Evolutionary conservation across 2,797 vertebrate species (phyloP), one percentile per base, ranked within the genome.

Genomic region (Macroramphosus scolopax): DNA sequence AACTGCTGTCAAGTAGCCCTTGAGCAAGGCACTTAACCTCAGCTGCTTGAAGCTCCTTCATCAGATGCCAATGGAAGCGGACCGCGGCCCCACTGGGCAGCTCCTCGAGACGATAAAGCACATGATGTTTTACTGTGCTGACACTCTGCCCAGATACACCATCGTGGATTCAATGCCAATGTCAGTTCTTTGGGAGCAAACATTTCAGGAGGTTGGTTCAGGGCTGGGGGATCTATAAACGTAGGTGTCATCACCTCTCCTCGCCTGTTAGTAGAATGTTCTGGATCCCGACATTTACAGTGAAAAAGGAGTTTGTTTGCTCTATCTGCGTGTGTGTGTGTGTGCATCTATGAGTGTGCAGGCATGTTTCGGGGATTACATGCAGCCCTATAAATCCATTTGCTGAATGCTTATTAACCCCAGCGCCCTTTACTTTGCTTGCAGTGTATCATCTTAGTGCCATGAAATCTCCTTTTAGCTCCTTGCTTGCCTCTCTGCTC

Each of bases 401-500:
- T 77, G 76, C 64, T 69, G 53, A 83, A 76, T 68, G 62, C 71
- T 71, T 80, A 79, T 85, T 82, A 83, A 74, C 74, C 70, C 49
- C n/a, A 1, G 22, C 82, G 64, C 20, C 57, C 66, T 70, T 65
- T 56, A 54, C 56, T 66, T 45, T 78, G 55, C 70, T 66, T 82
- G 78, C 69, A 71, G 47, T 75, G 39, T 63, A 77, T 74, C 53
- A 51, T 60, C 68, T 73, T 48, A 70, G 51, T 49, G 50, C 65
- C 66, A 45, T 77, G 60, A 83, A 75, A 82, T 79, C 68, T 68
- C 13, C 37, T 49, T 73, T 63, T 59, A 46, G 63, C 49, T 59
- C 40, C 31, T 8, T 20, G 32, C 26, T 28, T 32, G 22, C 44
- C 43, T 51, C 47, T 24, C 32, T 16, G 20, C 46, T 32, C 37